Conservation (phyloP, 2,888 invertebrate genomes). For the Linyphia triangularis region DNA sequence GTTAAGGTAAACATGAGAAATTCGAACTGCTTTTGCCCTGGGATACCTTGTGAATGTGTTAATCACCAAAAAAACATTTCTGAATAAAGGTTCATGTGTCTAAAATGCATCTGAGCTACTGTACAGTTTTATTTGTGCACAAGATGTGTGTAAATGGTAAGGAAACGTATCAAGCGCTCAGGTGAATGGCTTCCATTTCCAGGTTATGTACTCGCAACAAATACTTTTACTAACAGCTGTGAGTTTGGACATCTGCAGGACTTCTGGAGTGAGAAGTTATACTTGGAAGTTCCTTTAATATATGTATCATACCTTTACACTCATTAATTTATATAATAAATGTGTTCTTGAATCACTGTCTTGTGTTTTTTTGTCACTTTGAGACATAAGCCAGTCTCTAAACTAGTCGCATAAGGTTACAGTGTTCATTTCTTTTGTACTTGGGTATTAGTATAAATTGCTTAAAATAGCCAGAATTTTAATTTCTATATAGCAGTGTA, state of each 20-base stretch:
- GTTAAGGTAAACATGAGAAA: too few species aligned
- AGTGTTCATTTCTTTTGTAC: neutral
- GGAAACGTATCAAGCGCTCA: slow-evolving; percentile 72
- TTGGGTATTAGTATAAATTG: too few species aligned
- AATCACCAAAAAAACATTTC: slow-evolving; percentile 17
- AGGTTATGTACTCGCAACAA: slow-evolving; percentile 49
- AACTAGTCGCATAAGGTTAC: neutral
- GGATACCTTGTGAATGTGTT: too few species aligned
- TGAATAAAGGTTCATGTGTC: too few species aligned
- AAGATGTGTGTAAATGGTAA: slow-evolving; percentile 69
- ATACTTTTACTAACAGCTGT: slow-evolving; percentile 41
- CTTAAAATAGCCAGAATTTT: too few species aligned
- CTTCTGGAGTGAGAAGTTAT: slow-evolving; percentile 63
- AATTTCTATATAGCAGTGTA: too few species aligned
- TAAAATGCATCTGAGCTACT: too few species aligned
- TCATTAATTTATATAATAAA: slow-evolving; percentile 73
- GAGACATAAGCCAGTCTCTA: neutral
- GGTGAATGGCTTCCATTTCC: slow-evolving; percentile 74
- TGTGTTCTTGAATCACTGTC: slow-evolving; percentile 56
- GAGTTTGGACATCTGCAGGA: slow-evolving; percentile 52
- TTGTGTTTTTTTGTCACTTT: slow-evolving; percentile 10
- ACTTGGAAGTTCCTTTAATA: slow-evolving; percentile 70
- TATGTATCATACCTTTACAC: slow-evolving; percentile 69
- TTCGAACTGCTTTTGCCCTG: too few species aligned
- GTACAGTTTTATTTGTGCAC: slow-evolving; percentile 61